These are phyloP conservation scores for Phania funesta DNA, from an alignment of 2,888 invertebrate species.

Conservation along the genomic window DNA sequence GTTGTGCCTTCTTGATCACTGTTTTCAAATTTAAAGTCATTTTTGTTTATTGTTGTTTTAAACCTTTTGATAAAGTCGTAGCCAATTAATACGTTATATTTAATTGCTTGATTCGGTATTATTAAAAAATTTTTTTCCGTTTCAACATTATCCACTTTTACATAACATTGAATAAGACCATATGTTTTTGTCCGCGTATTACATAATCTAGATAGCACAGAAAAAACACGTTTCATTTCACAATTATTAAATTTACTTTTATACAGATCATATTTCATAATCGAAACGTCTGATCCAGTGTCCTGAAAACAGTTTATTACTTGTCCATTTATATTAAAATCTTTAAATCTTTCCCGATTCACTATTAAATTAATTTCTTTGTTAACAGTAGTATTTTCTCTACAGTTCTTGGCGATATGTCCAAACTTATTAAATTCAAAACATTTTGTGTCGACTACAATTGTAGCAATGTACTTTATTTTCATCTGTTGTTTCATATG, in stretches of 20 bases:
- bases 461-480: conserved; percentile 7
- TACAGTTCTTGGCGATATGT: too few species aligned
- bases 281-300: neutral
- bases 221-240: neutral
- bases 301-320: neutral
- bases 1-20: neutral
- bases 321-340: neutral
- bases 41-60: neutral
- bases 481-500: neutral
- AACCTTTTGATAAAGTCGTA: neutral
- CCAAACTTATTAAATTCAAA: neutral
- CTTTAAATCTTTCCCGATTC: neutral
- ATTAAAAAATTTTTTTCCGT: neutral
- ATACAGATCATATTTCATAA: neutral
- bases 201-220: too few species aligned
- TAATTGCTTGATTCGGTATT: neutral
- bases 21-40: neutral
- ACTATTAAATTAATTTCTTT: neutral
- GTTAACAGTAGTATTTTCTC: neutral
- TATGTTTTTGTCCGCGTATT: too few species aligned
- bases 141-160: too few species aligned
- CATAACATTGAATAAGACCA: too few species aligned
- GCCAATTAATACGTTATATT: too few species aligned
- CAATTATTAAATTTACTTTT: neutral
- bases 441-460: conserved; percentile 16